phyloP scores from a whole-genome alignment of 1,140 invertebrate genomes.

The Trichonephila clavipes region DNA sequence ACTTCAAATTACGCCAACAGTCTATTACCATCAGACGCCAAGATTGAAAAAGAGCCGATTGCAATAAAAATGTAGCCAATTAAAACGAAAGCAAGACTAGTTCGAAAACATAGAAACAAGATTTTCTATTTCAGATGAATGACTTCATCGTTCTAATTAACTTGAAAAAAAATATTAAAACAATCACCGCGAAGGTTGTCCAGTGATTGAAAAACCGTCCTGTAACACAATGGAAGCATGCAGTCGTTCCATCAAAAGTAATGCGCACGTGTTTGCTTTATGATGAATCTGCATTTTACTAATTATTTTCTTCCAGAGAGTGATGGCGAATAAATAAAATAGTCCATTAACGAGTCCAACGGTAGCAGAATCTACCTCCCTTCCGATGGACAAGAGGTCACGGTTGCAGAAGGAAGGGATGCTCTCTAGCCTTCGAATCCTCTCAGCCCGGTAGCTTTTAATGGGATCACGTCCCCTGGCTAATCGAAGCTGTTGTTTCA shows the following conservation, averaged over 20 bases:
- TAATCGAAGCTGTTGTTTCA: neutral
- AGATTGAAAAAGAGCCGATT: no score
- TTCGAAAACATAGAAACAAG: no score
- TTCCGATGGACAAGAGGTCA: neutral
- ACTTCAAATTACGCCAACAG: no score
- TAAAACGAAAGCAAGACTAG: no score
- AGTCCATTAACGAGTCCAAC: neutral
- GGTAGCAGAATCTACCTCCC: neutral
- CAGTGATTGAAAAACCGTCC: neutral
- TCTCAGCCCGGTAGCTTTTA: neutral
- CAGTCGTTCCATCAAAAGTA: neutral
- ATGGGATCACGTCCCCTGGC: neutral
- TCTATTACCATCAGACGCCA: no score
- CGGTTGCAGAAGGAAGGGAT: neutral
- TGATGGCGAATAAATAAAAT: neutral
- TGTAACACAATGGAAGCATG: neutral
- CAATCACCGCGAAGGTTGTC: neutral
- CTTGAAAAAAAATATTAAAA: no score
- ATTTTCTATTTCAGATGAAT: no score
- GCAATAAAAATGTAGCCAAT: no score
- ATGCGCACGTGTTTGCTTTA: neutral
- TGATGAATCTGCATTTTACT: neutral
- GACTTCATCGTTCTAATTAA: no score
- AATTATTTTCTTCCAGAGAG: neutral
- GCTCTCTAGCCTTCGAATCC: neutral